Percentiles rank a stretch among this genome's conserved stretches.
Conservation (phyloP, 2,797 vertebrate species). For the Cyclopterus lumpus region DNA sequence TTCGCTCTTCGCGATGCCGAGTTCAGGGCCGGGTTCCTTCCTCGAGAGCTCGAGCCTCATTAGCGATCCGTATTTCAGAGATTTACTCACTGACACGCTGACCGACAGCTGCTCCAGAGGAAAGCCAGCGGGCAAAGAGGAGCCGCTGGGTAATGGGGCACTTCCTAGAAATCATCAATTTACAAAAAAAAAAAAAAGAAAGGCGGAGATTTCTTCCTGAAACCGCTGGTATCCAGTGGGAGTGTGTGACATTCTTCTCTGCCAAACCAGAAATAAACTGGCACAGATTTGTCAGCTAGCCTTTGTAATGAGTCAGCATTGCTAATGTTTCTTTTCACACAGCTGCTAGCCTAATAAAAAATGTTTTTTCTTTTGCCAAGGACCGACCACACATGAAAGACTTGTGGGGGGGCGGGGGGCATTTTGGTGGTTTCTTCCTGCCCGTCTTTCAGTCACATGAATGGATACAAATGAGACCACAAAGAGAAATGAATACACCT, state of each 20-base stretch:
- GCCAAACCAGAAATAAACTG: conserved; percentile 66
- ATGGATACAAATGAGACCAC: conserved; percentile 57
- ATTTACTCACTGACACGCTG: conserved; percentile 70
- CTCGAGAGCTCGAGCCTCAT: conserved; percentile 67
- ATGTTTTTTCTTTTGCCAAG: conserved; percentile 64
- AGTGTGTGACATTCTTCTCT: conserved; percentile 38
- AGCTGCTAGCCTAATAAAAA: conserved; percentile 62
- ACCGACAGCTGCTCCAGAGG: conserved; percentile 79
- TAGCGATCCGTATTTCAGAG: conserved; percentile 66
- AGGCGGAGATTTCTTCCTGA: conserved; percentile 44
- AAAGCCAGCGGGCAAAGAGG: conserved; percentile 61
- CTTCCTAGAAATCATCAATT: conserved; percentile 67
- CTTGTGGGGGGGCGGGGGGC: no score
- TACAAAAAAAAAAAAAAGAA: conserved; percentile 38
- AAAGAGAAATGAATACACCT: conserved; percentile 51
- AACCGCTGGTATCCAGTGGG: conserved; percentile 32
- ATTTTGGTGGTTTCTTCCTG: conserved; percentile 69
- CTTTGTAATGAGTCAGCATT: conserved; percentile 71
- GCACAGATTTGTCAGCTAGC: conserved; percentile 45
- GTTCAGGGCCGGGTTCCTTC: conserved; percentile 66
- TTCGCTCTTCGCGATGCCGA: conserved; percentile 58
- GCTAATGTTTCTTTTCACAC: conserved; percentile 66
- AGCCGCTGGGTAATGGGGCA: conserved; percentile 45
- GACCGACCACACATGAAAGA: conserved; percentile 71
- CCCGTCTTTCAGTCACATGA: conserved; percentile 60